Base-by-base conservation (phyloP, 64 coral and sea anemone genomes). In the Catalaphyllia jardinei region DNA sequence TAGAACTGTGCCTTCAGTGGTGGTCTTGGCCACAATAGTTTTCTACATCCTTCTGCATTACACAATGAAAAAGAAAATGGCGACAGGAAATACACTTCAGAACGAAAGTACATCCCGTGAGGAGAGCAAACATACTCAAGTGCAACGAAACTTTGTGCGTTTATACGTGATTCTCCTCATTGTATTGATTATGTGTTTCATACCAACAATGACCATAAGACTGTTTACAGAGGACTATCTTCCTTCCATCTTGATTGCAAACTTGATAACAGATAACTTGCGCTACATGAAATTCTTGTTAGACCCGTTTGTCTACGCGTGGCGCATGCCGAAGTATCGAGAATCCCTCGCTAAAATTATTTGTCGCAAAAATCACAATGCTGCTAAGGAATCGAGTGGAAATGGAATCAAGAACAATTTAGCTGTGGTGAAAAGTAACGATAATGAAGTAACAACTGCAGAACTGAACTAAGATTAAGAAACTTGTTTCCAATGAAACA, bases 221-320 rank as follows among this genome's bases (percentile, higher is more conserved):
- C 24, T 86, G 39, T 86, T 67, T 11, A 31, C 33, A 3, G 13
- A 13, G 50, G 13, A 51, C 8, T 29, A 28, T 8, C 22, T 28
- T 4, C 0, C 1, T 24, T 0, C 1, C n/a, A 4, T 46, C 8
- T 1, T 60, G 54, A 78, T 31, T 62, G 28, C 61, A 16, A 78
- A 78, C 38, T 22, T 79, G 8, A 42, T 89, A 10, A 33, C 72
- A n/a, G 65, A 89, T 79, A 89, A 89, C 52, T 52, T 89, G 28
- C n/a, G 72, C 11, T 79, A 79, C 17, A n/a, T 89, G 25, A 89
- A 80, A 59, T 80, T 80, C 18, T 63, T 89, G 15, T 18, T 89
- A 18, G 62, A 89, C 39, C 88, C 88, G 1, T 80, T 88, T 35
- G 30, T 89, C 12, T 89, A 89, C 63, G 76, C 88, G 42, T 89